These are phyloP conservation scores for Pseudococcus longispinus DNA, from an alignment of 2,888 invertebrate species.

Conservation along the genomic window DNA sequence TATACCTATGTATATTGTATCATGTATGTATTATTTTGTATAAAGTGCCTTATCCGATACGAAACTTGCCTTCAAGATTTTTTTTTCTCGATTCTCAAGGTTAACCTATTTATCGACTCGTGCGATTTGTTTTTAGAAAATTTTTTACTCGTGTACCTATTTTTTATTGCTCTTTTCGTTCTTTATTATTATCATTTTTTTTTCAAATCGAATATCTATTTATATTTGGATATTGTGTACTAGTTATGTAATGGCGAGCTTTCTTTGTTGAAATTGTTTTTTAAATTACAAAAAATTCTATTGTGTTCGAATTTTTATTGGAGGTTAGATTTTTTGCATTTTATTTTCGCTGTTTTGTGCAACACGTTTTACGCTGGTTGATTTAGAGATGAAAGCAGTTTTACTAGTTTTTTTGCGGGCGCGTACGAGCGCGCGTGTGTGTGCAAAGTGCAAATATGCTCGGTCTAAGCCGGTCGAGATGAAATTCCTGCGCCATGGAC, in stretches of 20 bases:
- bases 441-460: background rate
- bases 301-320: constrained; percentile 20
- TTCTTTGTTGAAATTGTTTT: constrained; percentile 41
- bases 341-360: background rate
- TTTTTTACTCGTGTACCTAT: background rate
- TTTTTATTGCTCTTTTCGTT: background rate
- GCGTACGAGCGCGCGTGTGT: background rate
- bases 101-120: constrained; percentile 33
- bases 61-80: constrained; percentile 35
- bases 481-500: background rate
- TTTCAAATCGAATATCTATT: background rate
- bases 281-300: constrained; percentile 33
- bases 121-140: background rate
- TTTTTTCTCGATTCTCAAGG: background rate
- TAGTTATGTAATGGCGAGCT: background rate
- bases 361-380: background rate
- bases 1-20: background rate
- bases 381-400: background rate
- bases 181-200: background rate
- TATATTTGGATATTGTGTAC: background rate
- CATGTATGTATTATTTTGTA: constrained; percentile 31
- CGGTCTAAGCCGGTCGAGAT: background rate
- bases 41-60: constrained; percentile 34
- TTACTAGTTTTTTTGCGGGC: background rate
- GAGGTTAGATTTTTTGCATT: background rate